A percentile compares a stretch with the other conserved stretches of the same genome.
Evolutionary conservation across 2,113 vertebrate species (phyloP).

Genomic region (Perccottus glenii): DNA sequence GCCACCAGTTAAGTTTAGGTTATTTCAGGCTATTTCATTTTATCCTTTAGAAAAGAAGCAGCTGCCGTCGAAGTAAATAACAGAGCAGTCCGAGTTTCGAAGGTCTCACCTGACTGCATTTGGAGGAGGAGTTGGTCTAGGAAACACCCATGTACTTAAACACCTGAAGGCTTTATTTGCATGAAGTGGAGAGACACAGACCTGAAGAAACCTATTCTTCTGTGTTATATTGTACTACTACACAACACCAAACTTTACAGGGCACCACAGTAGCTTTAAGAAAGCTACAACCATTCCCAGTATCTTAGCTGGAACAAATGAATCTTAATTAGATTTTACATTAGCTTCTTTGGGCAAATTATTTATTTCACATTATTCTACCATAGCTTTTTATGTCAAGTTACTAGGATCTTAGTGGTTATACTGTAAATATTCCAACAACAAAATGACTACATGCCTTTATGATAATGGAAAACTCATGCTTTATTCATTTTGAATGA

Average conservation of each 20-base stretch:
- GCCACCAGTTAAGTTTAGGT: background rate
- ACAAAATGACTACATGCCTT: conserved; percentile 40
- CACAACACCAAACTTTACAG: too few relatives aligned
- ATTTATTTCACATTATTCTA: too few relatives aligned
- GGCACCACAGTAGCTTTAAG: too few relatives aligned
- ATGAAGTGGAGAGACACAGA: conserved; percentile 5
- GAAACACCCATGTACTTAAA: conserved; percentile 36
- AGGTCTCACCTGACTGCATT: conserved; percentile 48
- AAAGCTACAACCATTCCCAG: too few relatives aligned
- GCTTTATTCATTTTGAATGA: conserved; percentile 74
- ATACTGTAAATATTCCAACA: background rate
- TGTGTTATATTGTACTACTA: too few relatives aligned
- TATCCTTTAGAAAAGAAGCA: background rate
- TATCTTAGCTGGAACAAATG: too few relatives aligned
- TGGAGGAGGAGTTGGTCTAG: conserved; percentile 49
- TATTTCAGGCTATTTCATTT: conserved; percentile 16
- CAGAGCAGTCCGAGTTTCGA: conserved; percentile 38
- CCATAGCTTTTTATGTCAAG: too few relatives aligned
- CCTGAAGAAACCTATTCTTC: too few relatives aligned
- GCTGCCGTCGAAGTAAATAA: conserved; percentile 55
- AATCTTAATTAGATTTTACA: too few relatives aligned
- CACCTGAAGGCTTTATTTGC: conserved; percentile 42
- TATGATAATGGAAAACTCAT: conserved; percentile 65
- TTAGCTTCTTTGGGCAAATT: too few relatives aligned
- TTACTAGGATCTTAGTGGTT: too few relatives aligned